phyloP scores from a whole-genome alignment of 2,113 vertebrate species.

The Cyprinodon brontotheroides region DNA sequence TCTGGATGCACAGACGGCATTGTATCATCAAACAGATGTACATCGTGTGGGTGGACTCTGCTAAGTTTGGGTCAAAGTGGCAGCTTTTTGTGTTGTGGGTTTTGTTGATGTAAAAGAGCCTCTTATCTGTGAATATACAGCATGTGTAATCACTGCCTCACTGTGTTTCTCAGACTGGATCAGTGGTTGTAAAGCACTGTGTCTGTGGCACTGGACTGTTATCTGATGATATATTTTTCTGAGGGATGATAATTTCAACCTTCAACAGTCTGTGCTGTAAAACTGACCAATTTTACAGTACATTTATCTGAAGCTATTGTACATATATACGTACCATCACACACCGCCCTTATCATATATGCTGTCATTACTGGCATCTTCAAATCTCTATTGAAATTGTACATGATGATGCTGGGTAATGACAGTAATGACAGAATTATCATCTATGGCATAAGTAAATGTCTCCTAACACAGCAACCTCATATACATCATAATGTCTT shows the following conservation, averaged over 20 bases:
- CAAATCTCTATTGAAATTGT: too few species aligned
- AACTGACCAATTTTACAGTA: neutral
- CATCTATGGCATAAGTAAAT: too few species aligned
- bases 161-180: conserved; percentile 41
- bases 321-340: neutral
- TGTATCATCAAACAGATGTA: conserved; percentile 25
- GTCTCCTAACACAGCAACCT: too few species aligned
- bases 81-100: conserved; percentile 33
- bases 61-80: conserved; percentile 46
- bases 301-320: neutral
- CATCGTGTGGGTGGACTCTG: conserved; percentile 45
- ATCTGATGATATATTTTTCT: conserved; percentile 19
- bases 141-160: conserved; percentile 17
- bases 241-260: neutral
- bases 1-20: conserved; percentile 16
- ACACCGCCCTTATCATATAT: too few species aligned
- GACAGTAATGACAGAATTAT: too few species aligned
- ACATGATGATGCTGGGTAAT: too few species aligned
- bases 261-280: neutral
- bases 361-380: too few species aligned
- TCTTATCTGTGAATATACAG: conserved; percentile 38
- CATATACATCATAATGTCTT: too few species aligned
- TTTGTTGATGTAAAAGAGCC: conserved; percentile 36
- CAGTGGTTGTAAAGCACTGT: conserved; percentile 30
- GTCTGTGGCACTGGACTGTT: conserved; percentile 27